Percentiles rank a stretch among this genome's conserved stretches.
Evolutionary conservation across 2,888 invertebrate species (phyloP).

Genomic region (Diploptera punctata): DNA sequence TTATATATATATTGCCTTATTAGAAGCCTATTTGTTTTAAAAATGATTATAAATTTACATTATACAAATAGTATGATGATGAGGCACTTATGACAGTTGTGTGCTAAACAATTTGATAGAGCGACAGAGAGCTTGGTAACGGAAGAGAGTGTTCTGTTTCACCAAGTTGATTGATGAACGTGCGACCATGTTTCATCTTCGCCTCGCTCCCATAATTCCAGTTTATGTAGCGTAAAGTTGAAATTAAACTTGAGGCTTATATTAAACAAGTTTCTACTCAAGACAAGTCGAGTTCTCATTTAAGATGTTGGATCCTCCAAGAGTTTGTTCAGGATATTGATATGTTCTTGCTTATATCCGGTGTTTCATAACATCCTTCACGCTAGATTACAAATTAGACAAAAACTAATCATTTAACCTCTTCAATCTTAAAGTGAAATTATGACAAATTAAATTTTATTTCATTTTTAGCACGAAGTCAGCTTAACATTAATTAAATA

Average conservation of each 20-base stretch:
- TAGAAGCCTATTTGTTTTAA: too few species aligned
- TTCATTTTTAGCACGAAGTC: too few species aligned
- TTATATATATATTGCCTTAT: too few species aligned
- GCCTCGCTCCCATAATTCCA: conserved; percentile 23
- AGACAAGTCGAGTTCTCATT: background rate
- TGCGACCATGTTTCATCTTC: background rate
- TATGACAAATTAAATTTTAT: too few species aligned
- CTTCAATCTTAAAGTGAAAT: too few species aligned
- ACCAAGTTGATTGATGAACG: conserved; percentile 31
- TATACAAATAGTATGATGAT: too few species aligned
- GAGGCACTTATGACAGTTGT: background rate
- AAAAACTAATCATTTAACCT: too few species aligned
- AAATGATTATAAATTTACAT: too few species aligned
- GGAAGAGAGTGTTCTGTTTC: conserved; percentile 22
- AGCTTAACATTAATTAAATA: too few species aligned
- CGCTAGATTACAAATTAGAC: too few species aligned
- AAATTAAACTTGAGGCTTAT: conserved; percentile 24
- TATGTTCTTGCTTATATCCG: too few species aligned
- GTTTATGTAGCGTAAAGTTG: conserved; percentile 29
- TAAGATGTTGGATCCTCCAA: background rate
- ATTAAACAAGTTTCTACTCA: conserved; percentile 24
- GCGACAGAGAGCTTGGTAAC: background rate
- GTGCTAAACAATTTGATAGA: background rate
- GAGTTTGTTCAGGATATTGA: background rate
- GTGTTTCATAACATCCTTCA: too few species aligned